Conservation (phyloP, 2,888 invertebrate genomes). For the Synanthedon formicaeformis region DNA sequence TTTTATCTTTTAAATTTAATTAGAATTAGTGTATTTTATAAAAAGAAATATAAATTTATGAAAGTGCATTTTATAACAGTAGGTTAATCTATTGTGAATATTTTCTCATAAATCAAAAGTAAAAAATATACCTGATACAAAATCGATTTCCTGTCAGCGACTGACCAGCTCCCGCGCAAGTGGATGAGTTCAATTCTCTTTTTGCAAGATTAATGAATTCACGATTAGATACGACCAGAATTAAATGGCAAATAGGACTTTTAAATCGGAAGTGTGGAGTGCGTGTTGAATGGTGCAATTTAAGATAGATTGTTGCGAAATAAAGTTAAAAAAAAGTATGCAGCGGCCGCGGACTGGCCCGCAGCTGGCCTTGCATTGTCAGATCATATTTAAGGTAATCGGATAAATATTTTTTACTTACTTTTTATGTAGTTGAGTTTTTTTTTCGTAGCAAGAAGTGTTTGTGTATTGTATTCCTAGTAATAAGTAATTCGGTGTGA, state of each 20-base stretch:
- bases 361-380: constrained; percentile 13
- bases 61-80: neutral
- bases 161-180: constrained; percentile 58
- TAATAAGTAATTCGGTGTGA: neutral
- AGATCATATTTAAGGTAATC: constrained; percentile 31
- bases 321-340: constrained; percentile 32
- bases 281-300: constrained; percentile 52
- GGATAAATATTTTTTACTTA: constrained; percentile 53
- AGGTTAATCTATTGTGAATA: too few species aligned
- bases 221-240: constrained; percentile 64
- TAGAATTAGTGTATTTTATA: too few species aligned
- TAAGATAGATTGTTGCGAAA: constrained; percentile 52
- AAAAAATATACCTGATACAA: constrained; percentile 17
- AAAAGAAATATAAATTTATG: neutral
- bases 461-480: neutral
- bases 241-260: constrained; percentile 58
- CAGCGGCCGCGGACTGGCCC: constrained; percentile 46
- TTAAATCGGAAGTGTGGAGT: constrained; percentile 59
- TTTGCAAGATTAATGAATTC: constrained; percentile 61
- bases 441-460: neutral
- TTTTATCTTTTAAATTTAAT: too few species aligned
- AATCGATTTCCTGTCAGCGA: constrained; percentile 68
- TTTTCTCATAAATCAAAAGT: constrained; percentile 13
- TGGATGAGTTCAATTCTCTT: constrained; percentile 35
- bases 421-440: constrained; percentile 6